Evolutionary conservation across 1,140 invertebrate genomes (phyloP), one percentile per base, ranked within the genome.

Genomic region (Hycleus cichorii): DNA sequence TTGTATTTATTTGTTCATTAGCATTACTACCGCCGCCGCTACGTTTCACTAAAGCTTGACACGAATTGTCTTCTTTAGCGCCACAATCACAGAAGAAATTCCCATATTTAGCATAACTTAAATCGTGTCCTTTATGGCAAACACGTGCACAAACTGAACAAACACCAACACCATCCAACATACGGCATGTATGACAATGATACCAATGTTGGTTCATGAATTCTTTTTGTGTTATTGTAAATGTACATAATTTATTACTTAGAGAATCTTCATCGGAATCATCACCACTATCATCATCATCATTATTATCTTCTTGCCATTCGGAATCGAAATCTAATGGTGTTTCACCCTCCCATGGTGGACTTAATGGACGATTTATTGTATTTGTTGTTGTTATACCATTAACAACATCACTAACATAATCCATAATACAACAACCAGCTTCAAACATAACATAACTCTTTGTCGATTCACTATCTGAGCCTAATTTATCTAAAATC

Each of bases 81-180:
- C 96, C 96, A 76, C 96, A 99, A 73, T 99, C 95, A 73, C 96
- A 99, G 77, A 98, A 98, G 78, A 99, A 99, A 63, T 96, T 97
- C 3, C 95, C 96, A 74, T 91, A 96, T 73, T 98, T 99, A 12
- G 95, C 92, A 75, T 98, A 98, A 0, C 94, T 96, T 0, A 99
- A 85, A 72, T 98, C 96, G 74, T 98, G 95, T 9, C 91, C 92
- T 60, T 90, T 86, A 73, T 98, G 96, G 71, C 96, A 99, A 2
- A 98, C 95, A 55, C 92, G 81, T 2, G 95, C 96, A 78, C 96
- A 99, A 1, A 98, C 88, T 0, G 93, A 94, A 73, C 97, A 99
- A 8, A 98, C 94, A 0, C 97, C 97, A 11, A 97, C 93, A 9
- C 95, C 90, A 73, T 98, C 96, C 18, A 97, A 87, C 95, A 99